These are phyloP conservation scores for Erebia palarica DNA, from an alignment of 2,888 invertebrate species.

Conservation along the genomic window DNA sequence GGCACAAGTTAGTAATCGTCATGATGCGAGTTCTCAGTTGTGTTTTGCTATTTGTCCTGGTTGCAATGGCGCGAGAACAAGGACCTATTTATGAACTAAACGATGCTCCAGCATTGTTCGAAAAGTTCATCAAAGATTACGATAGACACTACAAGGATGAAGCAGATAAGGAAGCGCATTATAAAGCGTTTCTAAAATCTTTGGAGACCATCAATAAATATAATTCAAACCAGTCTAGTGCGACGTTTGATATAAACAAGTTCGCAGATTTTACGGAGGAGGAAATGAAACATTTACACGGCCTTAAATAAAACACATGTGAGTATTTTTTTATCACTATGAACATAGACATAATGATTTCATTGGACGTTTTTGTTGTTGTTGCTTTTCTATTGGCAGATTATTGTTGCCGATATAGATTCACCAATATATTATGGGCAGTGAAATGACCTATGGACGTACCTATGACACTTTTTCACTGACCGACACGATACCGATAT, in stretches of 20 bases:
- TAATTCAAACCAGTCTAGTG: conserved; percentile 27
- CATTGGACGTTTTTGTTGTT: background rate
- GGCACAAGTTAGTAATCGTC: background rate
- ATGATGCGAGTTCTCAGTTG: conserved; percentile 23
- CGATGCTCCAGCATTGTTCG: conserved; percentile 48
- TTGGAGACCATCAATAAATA: conserved; percentile 49
- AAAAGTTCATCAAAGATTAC: conserved; percentile 49
- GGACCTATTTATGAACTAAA: conserved; percentile 47
- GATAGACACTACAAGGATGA: conserved; percentile 52
- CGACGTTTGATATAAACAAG: conserved; percentile 51
- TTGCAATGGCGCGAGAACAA: conserved; percentile 40
- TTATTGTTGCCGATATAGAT: too few relatives aligned
- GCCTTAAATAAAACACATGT: background rate
- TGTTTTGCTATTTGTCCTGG: conserved; percentile 7
- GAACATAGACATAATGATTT: background rate
- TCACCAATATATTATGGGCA: too few relatives aligned
- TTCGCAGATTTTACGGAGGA: conserved; percentile 55
- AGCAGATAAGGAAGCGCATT: conserved; percentile 50
- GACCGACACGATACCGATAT: too few relatives aligned
- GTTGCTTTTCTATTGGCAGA: too few relatives aligned
- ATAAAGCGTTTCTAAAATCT: conserved; percentile 46
- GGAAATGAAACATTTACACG: conserved; percentile 41
- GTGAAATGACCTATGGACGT: too few relatives aligned
- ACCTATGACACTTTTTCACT: too few relatives aligned
- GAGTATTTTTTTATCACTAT: conserved; percentile 3